phyloP scores from a whole-genome alignment of 2,113 vertebrate genomes.

The Gymnocephalus cernua region DNA sequence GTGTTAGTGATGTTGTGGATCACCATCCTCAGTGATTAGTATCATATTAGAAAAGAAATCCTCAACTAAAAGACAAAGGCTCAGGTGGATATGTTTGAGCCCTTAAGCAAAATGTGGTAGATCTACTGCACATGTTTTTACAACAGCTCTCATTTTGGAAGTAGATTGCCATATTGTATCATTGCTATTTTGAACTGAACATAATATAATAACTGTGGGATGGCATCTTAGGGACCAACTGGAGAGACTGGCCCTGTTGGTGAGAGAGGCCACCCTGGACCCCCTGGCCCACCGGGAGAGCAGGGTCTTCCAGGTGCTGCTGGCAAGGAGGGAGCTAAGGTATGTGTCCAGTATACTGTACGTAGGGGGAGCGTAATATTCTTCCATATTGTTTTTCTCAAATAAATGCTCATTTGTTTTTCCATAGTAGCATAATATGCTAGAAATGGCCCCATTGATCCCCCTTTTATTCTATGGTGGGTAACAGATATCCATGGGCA shows the following conservation, averaged over 20 bases:
- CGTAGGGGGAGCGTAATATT: neutral
- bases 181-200: neutral
- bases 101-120: neutral
- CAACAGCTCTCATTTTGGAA: neutral
- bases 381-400: neutral
- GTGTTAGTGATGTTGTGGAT: neutral
- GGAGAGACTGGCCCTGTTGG: constrained; percentile 97
- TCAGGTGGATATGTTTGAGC: neutral
- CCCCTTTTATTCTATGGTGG: neutral
- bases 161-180: neutral
- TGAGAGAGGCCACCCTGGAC: constrained; percentile 97
- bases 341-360: constrained; percentile 55
- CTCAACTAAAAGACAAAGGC: neutral
- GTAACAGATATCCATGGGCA: neutral
- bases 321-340: constrained; percentile 98
- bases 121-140: neutral
- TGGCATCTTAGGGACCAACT: constrained; percentile 87
- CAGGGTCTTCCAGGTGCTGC: constrained; percentile 96
- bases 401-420: neutral
- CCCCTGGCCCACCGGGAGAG: constrained; percentile 96
- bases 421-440: neutral
- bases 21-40: neutral
- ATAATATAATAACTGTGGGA: constrained; percentile 11
- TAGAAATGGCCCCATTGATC: neutral
- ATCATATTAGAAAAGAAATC: neutral